Conservation (phyloP, 2,797 vertebrate species). For the Australoheros facetus region DNA sequence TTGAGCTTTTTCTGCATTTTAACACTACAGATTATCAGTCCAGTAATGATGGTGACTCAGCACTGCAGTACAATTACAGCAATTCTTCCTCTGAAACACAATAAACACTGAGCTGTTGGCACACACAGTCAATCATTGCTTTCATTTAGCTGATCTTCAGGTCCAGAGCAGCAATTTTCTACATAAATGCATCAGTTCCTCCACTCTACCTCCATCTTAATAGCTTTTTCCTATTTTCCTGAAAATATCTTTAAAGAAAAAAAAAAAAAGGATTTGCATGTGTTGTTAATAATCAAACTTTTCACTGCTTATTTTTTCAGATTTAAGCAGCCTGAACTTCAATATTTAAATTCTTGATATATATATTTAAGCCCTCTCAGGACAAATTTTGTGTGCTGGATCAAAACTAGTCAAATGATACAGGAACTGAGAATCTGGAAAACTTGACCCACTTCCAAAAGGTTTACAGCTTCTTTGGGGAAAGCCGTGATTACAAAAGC, state of each 20-base stretch:
- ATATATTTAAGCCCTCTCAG: conserved; percentile 35
- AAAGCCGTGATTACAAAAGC: conserved; percentile 57
- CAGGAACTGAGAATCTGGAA: conserved; percentile 49
- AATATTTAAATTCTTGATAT: background rate
- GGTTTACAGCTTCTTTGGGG: conserved; percentile 31
- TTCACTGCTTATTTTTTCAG: background rate
- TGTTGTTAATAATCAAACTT: background rate
- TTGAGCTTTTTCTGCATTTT: background rate
- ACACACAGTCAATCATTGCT: background rate
- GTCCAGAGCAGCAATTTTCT: background rate
- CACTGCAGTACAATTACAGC: background rate
- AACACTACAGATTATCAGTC: background rate
- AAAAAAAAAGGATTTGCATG: background rate
- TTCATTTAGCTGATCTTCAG: background rate
- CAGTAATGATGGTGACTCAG: background rate
- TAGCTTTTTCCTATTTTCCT: background rate
- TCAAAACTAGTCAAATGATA: conserved; percentile 45
- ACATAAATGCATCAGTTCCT: background rate
- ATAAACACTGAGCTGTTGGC: no score
- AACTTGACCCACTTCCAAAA: conserved; percentile 51
- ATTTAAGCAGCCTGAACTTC: background rate
- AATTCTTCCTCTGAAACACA: no score
- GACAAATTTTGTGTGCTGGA: conserved; percentile 30
- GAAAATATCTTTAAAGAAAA: background rate
- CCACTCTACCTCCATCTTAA: background rate